phyloP scores from a whole-genome alignment of 1,140 invertebrate species.

The Penaeus vannamei region DNA sequence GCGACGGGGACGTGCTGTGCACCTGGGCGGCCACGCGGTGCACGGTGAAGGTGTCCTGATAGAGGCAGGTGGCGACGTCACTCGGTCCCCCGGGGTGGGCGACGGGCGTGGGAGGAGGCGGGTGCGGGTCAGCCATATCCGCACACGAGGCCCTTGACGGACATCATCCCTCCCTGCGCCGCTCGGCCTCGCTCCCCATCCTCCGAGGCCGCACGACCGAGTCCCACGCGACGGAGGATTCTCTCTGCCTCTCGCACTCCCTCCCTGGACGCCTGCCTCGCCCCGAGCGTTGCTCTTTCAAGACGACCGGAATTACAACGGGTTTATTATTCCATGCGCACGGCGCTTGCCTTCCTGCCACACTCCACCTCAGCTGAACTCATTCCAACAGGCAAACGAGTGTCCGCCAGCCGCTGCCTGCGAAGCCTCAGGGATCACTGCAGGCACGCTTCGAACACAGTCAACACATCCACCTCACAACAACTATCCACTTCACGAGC shows the following conservation, averaged over 20 bases:
- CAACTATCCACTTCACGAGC: too few relatives aligned
- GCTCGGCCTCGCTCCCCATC: background rate
- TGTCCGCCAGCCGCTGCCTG: too few relatives aligned
- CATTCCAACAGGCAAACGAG: too few relatives aligned
- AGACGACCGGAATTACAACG: background rate
- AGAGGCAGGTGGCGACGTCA: background rate
- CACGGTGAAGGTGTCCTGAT: background rate
- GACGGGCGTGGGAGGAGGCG: slow-evolving; percentile 17
- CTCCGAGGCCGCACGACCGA: background rate
- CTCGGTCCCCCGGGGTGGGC: background rate
- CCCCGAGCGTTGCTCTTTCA: background rate
- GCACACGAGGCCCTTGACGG: background rate
- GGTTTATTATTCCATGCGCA: background rate
- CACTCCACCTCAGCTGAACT: too few relatives aligned
- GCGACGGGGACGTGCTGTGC: background rate
- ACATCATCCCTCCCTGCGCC: background rate
- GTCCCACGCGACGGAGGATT: background rate
- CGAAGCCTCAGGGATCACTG: too few relatives aligned
- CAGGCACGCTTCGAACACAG: too few relatives aligned
- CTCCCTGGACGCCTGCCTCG: background rate
- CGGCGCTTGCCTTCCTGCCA: too few relatives aligned
- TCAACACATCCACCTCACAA: too few relatives aligned
- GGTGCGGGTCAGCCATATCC: background rate
- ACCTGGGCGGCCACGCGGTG: slow-evolving; percentile 28
- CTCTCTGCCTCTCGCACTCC: background rate